Evolutionary conservation across 2,797 vertebrate genomes (phyloP).

Genomic region (Thripadectes ignobilis): DNA sequence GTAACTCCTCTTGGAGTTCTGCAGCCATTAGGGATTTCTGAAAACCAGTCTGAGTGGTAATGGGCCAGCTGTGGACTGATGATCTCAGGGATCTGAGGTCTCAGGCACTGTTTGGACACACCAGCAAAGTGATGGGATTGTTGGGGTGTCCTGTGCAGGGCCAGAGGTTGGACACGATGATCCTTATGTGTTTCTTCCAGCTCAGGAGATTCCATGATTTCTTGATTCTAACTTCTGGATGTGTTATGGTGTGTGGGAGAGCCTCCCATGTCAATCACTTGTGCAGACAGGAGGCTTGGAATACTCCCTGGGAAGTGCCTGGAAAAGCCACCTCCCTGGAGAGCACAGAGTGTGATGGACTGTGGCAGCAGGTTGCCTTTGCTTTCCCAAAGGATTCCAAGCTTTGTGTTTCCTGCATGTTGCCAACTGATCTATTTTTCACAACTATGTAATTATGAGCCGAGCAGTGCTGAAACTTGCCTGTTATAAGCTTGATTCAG

Average conservation of each 20-base stretch:
- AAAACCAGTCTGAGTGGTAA: not conserved
- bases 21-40: not conserved
- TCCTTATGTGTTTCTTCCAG: not conserved
- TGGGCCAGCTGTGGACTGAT: too few species aligned
- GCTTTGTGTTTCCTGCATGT: not conserved
- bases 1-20: not conserved
- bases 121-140: not conserved
- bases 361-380: not conserved
- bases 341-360: not conserved
- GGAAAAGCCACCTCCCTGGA: not conserved
- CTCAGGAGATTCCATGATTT: not conserved
- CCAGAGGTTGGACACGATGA: not conserved
- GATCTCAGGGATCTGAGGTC: not conserved
- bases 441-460: conserved; percentile 1
- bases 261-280: not conserved
- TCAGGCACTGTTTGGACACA: not conserved
- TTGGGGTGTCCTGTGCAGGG: not conserved
- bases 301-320: not conserved
- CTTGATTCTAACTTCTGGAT: not conserved
- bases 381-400: not conserved
- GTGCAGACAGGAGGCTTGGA: not conserved
- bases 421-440: not conserved
- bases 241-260: not conserved
- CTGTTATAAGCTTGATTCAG: not conserved
- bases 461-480: conserved; percentile 19